Evolutionary conservation across 2,113 vertebrate genomes (phyloP).

Genomic region (Leuciscus idus): DNA sequence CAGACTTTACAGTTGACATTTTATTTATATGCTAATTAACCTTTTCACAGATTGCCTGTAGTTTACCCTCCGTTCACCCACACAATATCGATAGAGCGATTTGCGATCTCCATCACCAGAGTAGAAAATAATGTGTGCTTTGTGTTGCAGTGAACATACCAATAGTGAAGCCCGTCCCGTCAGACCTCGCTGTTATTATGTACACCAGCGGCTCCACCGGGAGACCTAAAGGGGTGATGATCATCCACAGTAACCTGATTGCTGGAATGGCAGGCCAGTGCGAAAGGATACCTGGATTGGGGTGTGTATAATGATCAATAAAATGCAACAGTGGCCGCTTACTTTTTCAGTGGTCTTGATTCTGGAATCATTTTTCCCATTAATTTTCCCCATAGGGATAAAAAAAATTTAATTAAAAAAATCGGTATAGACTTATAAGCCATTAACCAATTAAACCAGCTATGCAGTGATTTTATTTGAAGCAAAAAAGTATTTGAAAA

Average conservation of each 20-base stretch:
- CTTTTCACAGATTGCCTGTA: background rate
- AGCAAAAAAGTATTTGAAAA: background rate
- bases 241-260: slow-evolving; percentile 92
- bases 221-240: slow-evolving; percentile 95
- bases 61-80: background rate
- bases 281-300: slow-evolving; percentile 92
- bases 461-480: background rate
- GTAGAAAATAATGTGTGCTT: slow-evolving; percentile 14
- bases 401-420: no score
- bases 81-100: background rate
- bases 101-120: background rate
- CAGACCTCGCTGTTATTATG: slow-evolving; percentile 94
- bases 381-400: background rate
- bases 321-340: background rate
- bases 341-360: background rate
- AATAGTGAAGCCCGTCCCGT: slow-evolving; percentile 82
- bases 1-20: background rate
- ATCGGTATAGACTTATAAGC: background rate
- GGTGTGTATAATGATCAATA: slow-evolving; percentile 77
- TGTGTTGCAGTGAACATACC: slow-evolving; percentile 74
- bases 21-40: slow-evolving; percentile 23
- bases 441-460: background rate
- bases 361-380: background rate
- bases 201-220: slow-evolving; percentile 99
- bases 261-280: slow-evolving; percentile 97